These are phyloP conservation scores for Drosophila ustulata DNA, from an alignment of 2,888 invertebrate species.

Conservation along the genomic window DNA sequence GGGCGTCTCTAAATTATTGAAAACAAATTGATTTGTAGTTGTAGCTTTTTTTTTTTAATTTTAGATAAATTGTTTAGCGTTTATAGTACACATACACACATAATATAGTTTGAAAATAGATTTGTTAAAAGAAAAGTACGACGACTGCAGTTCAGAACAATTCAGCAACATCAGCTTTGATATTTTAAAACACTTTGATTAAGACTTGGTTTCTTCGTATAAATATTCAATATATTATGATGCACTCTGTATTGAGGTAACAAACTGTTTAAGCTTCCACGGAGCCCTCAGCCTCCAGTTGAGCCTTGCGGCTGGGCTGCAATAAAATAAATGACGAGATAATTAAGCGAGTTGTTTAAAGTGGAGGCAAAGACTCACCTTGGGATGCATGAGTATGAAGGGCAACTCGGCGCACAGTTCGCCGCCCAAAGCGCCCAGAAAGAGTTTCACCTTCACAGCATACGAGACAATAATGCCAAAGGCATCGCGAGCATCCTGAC, in stretches of 20 bases:
- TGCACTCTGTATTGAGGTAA: conserved; percentile 75
- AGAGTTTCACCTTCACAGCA: conserved; percentile 96
- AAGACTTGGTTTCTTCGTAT: conserved; percentile 34
- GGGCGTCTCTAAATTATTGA: background rate
- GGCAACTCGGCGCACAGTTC: conserved; percentile 96
- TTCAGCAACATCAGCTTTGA: conserved; percentile 77
- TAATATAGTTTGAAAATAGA: conserved; percentile 64
- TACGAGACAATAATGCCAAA: conserved; percentile 98
- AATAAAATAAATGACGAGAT: background rate
- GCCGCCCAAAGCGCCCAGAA: conserved; percentile 96
- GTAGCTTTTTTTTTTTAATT: conserved; percentile 18
- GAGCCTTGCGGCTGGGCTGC: conserved; percentile 81
- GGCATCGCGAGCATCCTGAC: conserved; percentile 94
- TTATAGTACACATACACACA: conserved; percentile 79
- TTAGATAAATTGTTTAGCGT: conserved; percentile 35
- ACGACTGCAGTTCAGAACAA: conserved; percentile 80
- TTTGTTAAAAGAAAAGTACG: conserved; percentile 61
- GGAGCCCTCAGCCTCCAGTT: conserved; percentile 69
- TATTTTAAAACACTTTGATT: conserved; percentile 46
- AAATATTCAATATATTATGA: conserved; percentile 52
- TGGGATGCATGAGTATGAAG: conserved; percentile 96
- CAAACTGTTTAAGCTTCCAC: conserved; percentile 59
- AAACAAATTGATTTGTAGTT: background rate
- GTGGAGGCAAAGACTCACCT: conserved; percentile 86
- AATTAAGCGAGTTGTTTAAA: background rate